Conservation (phyloP, 1,140 invertebrate species). For the Bombus fervidus region DNA sequence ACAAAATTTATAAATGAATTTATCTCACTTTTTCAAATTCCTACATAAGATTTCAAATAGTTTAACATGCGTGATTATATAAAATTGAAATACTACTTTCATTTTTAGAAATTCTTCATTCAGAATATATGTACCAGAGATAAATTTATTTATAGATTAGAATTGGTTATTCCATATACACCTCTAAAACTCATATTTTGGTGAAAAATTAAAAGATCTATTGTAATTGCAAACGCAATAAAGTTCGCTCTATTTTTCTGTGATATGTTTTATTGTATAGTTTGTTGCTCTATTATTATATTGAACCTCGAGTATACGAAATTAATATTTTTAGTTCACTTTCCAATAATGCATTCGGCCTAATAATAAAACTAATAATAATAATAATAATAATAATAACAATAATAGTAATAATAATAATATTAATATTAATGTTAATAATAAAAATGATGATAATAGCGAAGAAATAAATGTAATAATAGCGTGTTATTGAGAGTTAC, state of each 20-base stretch:
- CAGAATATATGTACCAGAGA: not conserved
- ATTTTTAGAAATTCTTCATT: not conserved
- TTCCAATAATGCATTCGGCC: conserved; percentile 54
- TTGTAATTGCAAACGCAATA: not conserved
- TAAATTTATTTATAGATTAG: not conserved
- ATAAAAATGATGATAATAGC: conserved; percentile 34
- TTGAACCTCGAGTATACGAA: not conserved
- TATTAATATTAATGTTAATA: conserved; percentile 13
- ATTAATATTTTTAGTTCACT: conserved; percentile 25
- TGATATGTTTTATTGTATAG: conserved; percentile 6
- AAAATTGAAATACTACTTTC: not conserved
- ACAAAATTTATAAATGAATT: not conserved
- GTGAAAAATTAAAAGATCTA: not conserved
- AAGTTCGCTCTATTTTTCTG: not conserved
- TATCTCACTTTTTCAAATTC: not conserved
- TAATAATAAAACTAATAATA: conserved; percentile 49
- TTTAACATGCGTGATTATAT: not conserved
- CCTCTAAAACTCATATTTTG: not conserved
- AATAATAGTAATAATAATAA: not conserved
- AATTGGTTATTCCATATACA: not conserved
- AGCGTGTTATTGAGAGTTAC: conserved; percentile 56
- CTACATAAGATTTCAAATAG: not conserved
- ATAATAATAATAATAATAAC: not conserved
- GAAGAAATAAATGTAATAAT: conserved; percentile 47
- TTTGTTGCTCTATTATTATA: not conserved